Evolutionary conservation across 2,113 vertebrate genomes (phyloP).

Genomic region (Malurus cyaneus): DNA sequence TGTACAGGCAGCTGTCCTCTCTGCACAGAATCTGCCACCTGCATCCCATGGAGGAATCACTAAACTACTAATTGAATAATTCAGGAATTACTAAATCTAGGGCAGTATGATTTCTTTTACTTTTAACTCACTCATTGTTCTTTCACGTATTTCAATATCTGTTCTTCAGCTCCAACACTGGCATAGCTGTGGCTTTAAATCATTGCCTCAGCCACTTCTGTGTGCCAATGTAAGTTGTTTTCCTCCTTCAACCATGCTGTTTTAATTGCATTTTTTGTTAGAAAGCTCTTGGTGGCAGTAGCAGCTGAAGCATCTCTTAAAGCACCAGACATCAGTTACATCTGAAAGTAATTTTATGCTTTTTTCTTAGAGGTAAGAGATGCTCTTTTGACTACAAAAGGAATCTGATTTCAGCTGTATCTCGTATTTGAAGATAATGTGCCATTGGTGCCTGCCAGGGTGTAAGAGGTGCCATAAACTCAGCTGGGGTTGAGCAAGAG

Average conservation of each 20-base stretch:
- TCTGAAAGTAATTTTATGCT: neutral
- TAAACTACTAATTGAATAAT: neutral
- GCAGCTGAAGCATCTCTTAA: constrained; percentile 66
- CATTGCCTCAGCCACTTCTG: constrained; percentile 71
- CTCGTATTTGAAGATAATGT: neutral
- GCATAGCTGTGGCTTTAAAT: constrained; percentile 71
- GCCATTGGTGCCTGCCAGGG: neutral
- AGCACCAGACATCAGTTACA: constrained; percentile 37
- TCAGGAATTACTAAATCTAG: neutral
- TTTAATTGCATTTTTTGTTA: constrained; percentile 54
- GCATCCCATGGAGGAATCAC: neutral
- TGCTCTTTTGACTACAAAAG: neutral
- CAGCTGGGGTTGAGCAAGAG: neutral
- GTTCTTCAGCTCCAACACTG: constrained; percentile 68
- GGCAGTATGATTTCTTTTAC: constrained; percentile 11
- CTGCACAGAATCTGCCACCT: neutral
- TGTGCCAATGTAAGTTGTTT: constrained; percentile 70
- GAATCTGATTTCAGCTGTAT: neutral
- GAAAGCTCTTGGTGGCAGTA: constrained; percentile 65
- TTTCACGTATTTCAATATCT: constrained; percentile 62
- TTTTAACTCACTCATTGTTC: constrained; percentile 37
- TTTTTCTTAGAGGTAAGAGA: neutral
- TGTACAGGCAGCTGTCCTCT: neutral
- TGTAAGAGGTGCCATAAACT: neutral
- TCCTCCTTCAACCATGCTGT: constrained; percentile 39